Conservation (phyloP, 2,888 invertebrate species). For the Diogma glabrata region DNA sequence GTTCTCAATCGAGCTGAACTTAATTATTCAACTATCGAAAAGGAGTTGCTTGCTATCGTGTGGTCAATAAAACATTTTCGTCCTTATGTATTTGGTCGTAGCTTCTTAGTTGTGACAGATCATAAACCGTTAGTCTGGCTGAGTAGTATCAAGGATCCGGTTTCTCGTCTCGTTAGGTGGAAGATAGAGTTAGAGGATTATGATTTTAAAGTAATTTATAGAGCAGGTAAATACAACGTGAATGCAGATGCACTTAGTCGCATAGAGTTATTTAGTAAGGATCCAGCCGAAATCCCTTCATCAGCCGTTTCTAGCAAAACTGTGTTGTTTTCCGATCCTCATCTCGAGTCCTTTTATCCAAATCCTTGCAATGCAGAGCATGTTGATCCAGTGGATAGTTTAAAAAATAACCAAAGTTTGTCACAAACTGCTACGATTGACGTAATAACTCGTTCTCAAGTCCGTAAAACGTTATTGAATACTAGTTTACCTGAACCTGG, state of each 20-base stretch:
- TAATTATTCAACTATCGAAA: slow-evolving; percentile 21
- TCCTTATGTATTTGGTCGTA: slow-evolving; percentile 21
- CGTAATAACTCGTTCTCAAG: no score
- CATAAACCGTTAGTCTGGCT: slow-evolving; percentile 21
- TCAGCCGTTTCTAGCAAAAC: no score
- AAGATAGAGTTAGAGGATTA: slow-evolving; percentile 22
- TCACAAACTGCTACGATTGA: no score
- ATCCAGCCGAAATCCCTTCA: no score
- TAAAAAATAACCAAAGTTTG: no score
- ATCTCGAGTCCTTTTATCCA: no score
- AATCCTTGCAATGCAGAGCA: no score
- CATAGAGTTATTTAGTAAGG: no score
- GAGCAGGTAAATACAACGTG: slow-evolving; percentile 17
- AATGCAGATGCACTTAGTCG: slow-evolving; percentile 18
- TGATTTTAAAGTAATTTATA: slow-evolving; percentile 22
- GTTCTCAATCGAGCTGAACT: slow-evolving; percentile 18
- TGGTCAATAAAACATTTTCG: slow-evolving; percentile 20
- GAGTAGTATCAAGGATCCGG: slow-evolving; percentile 17
- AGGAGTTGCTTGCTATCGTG: slow-evolving; percentile 21
- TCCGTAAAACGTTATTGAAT: no score
- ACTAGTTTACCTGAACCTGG: no score
- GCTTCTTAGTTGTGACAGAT: slow-evolving; percentile 22
- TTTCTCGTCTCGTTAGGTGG: slow-evolving; percentile 20
- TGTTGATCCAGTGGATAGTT: no score
- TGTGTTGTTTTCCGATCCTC: no score